Evolutionary conservation across 2,888 invertebrate species (phyloP), one percentile per base, ranked within the genome.

Genomic region (Caradrina clavipalpis): DNA sequence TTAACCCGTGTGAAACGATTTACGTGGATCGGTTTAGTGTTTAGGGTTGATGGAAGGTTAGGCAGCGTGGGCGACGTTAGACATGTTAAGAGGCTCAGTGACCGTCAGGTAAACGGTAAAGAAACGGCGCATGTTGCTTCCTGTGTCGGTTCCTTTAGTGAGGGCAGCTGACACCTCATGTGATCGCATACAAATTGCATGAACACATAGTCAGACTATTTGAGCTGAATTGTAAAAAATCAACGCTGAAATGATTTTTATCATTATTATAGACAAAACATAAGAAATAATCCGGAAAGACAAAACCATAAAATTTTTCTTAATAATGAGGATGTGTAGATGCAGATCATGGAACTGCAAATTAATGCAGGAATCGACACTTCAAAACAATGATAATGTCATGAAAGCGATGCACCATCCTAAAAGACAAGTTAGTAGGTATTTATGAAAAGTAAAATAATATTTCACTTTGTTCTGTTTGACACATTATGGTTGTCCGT

Each of bases 1-100:
- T 69, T 65, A 59, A 47, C 56, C 53, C 73, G 82, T 80, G 83
- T 82, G 83, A 86, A 84, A 56, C 57, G 70, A 80, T 80, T 73
- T 69, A 77, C 75, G 66, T 62, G 62, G 58, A 76, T 53, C 47
- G 58, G 66, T 72, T 74, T 70, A 78, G 74, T 69, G 75, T 73
- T 78, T 57, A 69, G 66, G 65, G 50, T 54, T 78, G 69, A 59
- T 67, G 42, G 67, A 62, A 76, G 57, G 77, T 64, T 58, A 35
- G 51, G 35, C 17, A 47, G 35, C 26, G 50, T 53, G 50, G 68
- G 11, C n/a, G 57, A 11, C 26, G 42, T 42, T 4, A 22, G 49
- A 47, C 35, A 11, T 55, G 50, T 42, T 26, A 4, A 39, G 17
- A 58, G 42, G n/a, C 22, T 47, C 10, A 61, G 45, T n/a, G 45